Evolutionary conservation across 2,797 vertebrate species (phyloP).

Genomic region (Hipposideros larvatus): DNA sequence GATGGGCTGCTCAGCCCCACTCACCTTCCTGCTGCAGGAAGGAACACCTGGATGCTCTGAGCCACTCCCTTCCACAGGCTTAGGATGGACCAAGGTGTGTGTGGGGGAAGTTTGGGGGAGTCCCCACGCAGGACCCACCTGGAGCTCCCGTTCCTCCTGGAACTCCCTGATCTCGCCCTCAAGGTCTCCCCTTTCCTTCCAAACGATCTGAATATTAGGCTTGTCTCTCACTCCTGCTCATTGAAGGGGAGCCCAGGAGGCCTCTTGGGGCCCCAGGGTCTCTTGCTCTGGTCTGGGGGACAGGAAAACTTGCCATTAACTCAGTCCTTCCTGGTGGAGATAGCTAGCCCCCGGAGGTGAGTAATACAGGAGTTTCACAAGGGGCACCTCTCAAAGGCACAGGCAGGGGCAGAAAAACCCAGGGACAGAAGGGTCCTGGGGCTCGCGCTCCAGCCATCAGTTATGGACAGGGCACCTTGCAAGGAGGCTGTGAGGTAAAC

Average conservation of each 20-base stretch:
- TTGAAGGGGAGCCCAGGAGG: accelerated
- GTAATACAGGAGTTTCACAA: too few relatives aligned
- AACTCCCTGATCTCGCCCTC: not conserved
- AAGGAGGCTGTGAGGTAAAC: accelerated
- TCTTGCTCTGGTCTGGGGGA: not conserved
- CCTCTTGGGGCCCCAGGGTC: not conserved
- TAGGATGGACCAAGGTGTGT: too few relatives aligned
- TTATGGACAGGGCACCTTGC: not conserved
- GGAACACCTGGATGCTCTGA: too few relatives aligned
- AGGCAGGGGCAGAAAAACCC: too few relatives aligned
- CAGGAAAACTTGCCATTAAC: not conserved
- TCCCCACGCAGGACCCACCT: too few relatives aligned
- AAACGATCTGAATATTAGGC: not conserved
- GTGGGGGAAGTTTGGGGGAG: too few relatives aligned
- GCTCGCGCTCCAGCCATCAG: too few relatives aligned
- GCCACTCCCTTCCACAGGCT: not conserved
- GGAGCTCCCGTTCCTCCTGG: not conserved
- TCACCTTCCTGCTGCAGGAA: not conserved
- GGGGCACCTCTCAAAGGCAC: too few relatives aligned
- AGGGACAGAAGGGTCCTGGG: too few relatives aligned
- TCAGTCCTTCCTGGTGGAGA: not conserved
- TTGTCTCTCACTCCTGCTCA: not conserved
- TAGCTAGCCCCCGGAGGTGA: too few relatives aligned
- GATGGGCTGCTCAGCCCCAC: not conserved
- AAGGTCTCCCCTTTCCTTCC: not conserved